A percentile compares a stretch with the other conserved stretches of the same genome.
phyloP scores from a whole-genome alignment of 2,797 vertebrate genomes.

The Labeo calbasu region DNA sequence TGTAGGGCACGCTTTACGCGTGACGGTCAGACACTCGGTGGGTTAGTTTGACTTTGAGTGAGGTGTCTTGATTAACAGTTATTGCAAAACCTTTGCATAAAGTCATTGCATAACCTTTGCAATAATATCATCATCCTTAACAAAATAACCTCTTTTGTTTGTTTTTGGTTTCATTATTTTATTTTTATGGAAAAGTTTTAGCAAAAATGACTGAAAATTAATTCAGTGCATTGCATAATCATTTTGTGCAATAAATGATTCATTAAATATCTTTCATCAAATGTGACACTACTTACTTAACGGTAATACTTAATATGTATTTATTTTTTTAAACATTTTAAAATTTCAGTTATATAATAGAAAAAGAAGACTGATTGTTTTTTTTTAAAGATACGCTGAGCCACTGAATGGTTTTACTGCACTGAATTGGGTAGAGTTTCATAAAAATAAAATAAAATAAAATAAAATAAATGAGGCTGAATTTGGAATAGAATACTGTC shows the following conservation, averaged over 20 bases:
- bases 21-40: constrained; percentile 34
- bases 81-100: constrained; percentile 8
- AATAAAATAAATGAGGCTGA: background rate
- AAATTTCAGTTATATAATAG: too few species aligned
- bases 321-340: background rate
- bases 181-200: background rate
- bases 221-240: background rate
- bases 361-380: too few species aligned
- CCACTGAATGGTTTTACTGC: too few species aligned
- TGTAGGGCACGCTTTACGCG: constrained; percentile 2
- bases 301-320: background rate
- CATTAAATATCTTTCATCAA: background rate
- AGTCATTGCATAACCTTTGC: constrained; percentile 25
- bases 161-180: background rate
- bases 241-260: background rate
- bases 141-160: background rate
- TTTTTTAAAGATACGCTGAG: too few species aligned
- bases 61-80: constrained; percentile 34
- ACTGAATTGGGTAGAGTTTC: background rate
- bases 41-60: constrained; percentile 42
- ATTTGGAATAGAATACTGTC: too few species aligned
- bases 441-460: background rate
- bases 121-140: constrained; percentile 39
- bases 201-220: background rate
- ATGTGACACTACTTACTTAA: too few species aligned